These are phyloP conservation scores for Falco cherrug DNA, from an alignment of 2,797 vertebrate species.

Conservation along the genomic window DNA sequence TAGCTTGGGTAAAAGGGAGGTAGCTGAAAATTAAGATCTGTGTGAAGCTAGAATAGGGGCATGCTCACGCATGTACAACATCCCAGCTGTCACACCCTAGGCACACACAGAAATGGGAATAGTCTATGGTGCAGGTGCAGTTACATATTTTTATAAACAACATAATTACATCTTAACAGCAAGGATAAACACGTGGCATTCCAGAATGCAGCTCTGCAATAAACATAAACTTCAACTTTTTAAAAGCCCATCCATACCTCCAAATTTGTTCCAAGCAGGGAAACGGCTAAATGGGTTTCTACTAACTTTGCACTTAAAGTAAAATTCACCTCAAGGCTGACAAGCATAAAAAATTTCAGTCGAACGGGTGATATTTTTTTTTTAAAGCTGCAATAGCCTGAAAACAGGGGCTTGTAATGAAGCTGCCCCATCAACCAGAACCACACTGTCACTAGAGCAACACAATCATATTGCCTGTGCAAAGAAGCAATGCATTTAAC, in stretches of 20 bases:
- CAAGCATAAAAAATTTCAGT: slow-evolving; percentile 30
- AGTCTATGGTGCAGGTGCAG: not conserved
- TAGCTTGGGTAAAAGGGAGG: not conserved
- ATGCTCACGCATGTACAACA: slow-evolving; percentile 1
- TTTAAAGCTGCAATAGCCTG: slow-evolving; percentile 40
- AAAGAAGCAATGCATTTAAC: slow-evolving; percentile 49
- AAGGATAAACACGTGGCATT: not conserved
- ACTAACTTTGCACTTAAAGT: slow-evolving; percentile 12
- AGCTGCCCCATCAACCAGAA: slow-evolving; percentile 47
- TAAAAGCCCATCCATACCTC: not conserved
- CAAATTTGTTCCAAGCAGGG: not conserved
- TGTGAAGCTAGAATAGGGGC: not conserved
- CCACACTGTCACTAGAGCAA: slow-evolving; percentile 45
- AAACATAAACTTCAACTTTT: not conserved
- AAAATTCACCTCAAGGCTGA: slow-evolving; percentile 51
- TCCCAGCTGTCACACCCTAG: slow-evolving; percentile 12
- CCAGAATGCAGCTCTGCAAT: not conserved
- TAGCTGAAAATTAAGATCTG: slow-evolving; percentile 21
- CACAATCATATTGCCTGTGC: slow-evolving; percentile 37
- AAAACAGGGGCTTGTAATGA: slow-evolving; percentile 55
- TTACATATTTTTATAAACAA: not conserved
- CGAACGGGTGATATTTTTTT: not conserved
- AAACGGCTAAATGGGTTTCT: slow-evolving; percentile 36
- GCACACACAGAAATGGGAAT: not conserved
- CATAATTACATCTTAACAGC: not conserved